These are phyloP conservation scores for Desmodus rotundus DNA, from an alignment of 2,113 vertebrate species.

Conservation along the genomic window DNA sequence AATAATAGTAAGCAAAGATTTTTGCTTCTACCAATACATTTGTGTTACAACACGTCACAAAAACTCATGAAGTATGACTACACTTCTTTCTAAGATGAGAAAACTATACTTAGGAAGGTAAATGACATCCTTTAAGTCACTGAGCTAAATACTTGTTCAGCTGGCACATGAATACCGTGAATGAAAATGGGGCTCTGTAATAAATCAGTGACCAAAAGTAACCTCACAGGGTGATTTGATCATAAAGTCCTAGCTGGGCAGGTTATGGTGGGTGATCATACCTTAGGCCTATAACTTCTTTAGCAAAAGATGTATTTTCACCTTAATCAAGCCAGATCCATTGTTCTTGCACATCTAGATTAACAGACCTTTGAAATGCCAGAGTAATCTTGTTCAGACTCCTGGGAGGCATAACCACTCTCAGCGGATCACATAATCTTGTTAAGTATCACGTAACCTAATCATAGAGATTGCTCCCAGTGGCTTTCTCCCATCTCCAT, in stretches of 20 bases:
- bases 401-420: not conserved
- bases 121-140: not conserved
- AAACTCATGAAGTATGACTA: not conserved
- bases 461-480: not conserved
- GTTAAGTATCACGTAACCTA: not conserved
- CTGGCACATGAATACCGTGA: not conserved
- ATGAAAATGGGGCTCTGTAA: not conserved
- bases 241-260: not conserved
- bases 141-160: not conserved
- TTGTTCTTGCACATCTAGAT: not conserved
- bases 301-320: not conserved
- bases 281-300: not conserved
- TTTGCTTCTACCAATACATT: not conserved
- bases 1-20: not conserved
- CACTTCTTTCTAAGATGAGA: not conserved
- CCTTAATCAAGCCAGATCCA: not conserved
- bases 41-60: not conserved
- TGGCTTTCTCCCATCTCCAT: not conserved
- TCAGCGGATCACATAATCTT: not conserved
- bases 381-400: not conserved
- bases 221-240: not conserved
- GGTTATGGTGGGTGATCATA: not conserved
- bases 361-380: not conserved
- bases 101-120: not conserved
- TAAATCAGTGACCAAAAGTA: not conserved